Evolutionary conservation across 2,113 vertebrate genomes (phyloP).

Genomic region (Xiphias gladius): DNA sequence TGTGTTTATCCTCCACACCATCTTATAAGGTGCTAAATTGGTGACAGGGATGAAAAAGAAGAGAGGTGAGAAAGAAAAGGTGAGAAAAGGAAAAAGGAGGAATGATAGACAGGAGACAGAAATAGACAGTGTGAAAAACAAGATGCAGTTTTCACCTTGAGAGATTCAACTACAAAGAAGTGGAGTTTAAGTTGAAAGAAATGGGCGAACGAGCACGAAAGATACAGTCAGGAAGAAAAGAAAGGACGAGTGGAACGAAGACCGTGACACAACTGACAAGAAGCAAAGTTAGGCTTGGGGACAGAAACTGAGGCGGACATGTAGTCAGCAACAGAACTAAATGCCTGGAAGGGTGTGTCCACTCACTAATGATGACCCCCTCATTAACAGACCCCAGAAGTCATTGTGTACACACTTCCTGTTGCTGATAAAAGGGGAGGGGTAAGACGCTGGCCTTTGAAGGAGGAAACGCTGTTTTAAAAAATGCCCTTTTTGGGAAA

Average conservation of each 20-base stretch:
- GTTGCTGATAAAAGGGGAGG: constrained; percentile 70
- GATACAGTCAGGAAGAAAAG: background rate
- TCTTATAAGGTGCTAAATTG: constrained; percentile 39
- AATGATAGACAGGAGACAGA: constrained; percentile 41
- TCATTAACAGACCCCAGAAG: constrained; percentile 71
- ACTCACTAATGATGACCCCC: constrained; percentile 65
- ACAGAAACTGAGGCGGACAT: background rate
- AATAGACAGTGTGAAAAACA: constrained; percentile 52
- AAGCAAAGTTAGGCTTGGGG: background rate
- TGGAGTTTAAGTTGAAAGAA: background rate
- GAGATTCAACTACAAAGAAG: background rate
- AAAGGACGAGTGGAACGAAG: background rate
- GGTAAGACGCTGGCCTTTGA: background rate
- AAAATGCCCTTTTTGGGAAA: constrained; percentile 61
- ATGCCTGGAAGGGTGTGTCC: constrained; percentile 83
- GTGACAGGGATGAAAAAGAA: constrained; percentile 14
- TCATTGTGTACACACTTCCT: constrained; percentile 82
- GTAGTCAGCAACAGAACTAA: constrained; percentile 36
- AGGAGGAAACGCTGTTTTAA: constrained; percentile 47
- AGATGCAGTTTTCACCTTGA: constrained; percentile 35
- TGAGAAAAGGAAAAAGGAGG: constrained; percentile 50
- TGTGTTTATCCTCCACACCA: background rate
- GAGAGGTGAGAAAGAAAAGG: constrained; percentile 37
- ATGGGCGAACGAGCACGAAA: background rate
- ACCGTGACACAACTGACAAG: background rate